Percentiles rank a stretch among this genome's conserved stretches.
Evolutionary conservation across 2,113 vertebrate species (phyloP).

Genomic region (Python bivittatus): DNA sequence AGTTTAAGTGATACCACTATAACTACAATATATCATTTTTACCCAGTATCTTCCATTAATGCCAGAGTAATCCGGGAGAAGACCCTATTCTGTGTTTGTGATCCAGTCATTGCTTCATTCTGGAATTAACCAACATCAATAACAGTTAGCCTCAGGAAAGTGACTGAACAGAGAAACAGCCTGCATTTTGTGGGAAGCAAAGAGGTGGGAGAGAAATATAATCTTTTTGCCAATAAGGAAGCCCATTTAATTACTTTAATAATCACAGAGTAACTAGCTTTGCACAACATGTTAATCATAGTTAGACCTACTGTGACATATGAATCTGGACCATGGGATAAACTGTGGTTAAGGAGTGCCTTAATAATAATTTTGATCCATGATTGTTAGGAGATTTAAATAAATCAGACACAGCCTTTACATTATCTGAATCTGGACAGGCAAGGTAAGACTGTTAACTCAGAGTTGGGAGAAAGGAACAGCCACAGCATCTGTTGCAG

Average conservation of each 20-base stretch:
- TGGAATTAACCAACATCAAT: conserved; percentile 67
- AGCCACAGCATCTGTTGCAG: no score
- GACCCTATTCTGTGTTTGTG: conserved; percentile 94
- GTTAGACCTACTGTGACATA: no score
- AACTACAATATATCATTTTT: conserved; percentile 50
- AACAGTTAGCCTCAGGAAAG: conserved; percentile 22
- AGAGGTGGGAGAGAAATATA: no score
- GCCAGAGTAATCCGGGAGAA: conserved; percentile 95
- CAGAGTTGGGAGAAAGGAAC: no score
- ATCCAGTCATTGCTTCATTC: conserved; percentile 99
- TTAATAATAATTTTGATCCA: no score
- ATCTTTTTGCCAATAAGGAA: neutral
- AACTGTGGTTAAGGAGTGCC: no score
- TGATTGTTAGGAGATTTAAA: no score
- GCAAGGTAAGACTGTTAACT: no score
- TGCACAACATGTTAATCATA: no score
- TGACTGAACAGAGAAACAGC: neutral
- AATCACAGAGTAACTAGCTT: neutral
- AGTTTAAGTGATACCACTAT: neutral
- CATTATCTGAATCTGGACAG: no score
- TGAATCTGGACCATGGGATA: no score
- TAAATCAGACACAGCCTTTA: no score
- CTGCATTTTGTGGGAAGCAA: neutral
- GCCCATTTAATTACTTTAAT: neutral
- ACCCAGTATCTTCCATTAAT: conserved; percentile 97